These are phyloP conservation scores for Sparidentex hasta DNA, from an alignment of 2,797 vertebrate species.

Conservation along the genomic window DNA sequence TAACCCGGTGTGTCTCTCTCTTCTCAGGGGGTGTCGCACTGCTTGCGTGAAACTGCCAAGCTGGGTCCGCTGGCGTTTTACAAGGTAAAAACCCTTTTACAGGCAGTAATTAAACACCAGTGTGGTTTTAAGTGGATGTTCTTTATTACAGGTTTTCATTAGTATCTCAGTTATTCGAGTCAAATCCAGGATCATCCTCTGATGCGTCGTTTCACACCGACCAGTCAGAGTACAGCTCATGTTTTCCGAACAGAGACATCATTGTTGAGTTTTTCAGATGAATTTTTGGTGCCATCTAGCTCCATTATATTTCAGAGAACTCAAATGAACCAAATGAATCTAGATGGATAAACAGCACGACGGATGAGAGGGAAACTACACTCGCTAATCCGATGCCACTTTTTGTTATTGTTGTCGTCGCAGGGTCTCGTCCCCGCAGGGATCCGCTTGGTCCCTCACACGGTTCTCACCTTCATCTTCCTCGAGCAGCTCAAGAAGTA, in stretches of 20 bases:
- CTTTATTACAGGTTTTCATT: neutral
- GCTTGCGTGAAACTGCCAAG: constrained; percentile 90
- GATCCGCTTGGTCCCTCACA: constrained; percentile 94
- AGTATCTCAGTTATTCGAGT: neutral
- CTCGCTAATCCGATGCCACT: neutral
- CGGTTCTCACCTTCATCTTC: constrained; percentile 95
- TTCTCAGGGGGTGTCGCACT: constrained; percentile 90
- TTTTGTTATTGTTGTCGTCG: constrained; percentile 4
- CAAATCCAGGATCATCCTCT: neutral
- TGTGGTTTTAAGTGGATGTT: neutral
- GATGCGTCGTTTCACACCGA: neutral
- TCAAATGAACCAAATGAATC: no score
- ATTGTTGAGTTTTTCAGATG: neutral
- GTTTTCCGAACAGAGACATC: neutral
- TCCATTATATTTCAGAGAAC: no score
- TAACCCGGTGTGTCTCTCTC: constrained; percentile 32
- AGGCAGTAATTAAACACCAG: neutral
- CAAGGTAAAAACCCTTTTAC: constrained; percentile 86
- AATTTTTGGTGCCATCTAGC: no score
- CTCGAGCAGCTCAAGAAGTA: constrained; percentile 94
- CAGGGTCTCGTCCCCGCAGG: constrained; percentile 96
- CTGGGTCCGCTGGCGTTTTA: constrained; percentile 94
- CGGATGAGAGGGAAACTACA: neutral
- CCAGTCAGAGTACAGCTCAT: neutral
- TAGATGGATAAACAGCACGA: no score